A percentile compares a stretch with the other conserved stretches of the same genome.
Conservation (phyloP, 1,140 invertebrate genomes). For the Armadillidium nasatum region DNA sequence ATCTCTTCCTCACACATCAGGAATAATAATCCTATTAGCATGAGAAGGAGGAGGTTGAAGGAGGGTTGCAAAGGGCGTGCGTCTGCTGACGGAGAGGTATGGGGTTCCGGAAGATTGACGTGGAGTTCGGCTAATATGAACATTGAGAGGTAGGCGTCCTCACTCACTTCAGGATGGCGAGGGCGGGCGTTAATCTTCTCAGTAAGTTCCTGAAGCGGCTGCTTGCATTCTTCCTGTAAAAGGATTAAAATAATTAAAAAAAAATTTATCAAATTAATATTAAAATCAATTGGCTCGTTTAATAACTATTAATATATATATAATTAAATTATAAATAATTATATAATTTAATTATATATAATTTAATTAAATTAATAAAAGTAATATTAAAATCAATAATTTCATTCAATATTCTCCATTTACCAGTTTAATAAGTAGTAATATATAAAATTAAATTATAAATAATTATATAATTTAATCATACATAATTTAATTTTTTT, state of each 20-base stretch:
- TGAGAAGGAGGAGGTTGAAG: background rate
- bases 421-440: too few species aligned
- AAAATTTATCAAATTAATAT: slow-evolving; percentile 12
- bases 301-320: too few species aligned
- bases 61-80: background rate
- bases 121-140: slow-evolving; percentile 88
- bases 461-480: too few species aligned
- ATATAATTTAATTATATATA: too few species aligned
- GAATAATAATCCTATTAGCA: background rate
- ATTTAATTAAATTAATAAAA: too few species aligned
- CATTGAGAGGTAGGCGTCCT: slow-evolving; percentile 80
- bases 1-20: background rate
- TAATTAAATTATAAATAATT: too few species aligned
- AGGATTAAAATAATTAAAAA: background rate
- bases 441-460: too few species aligned
- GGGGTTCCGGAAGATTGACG: slow-evolving; percentile 55
- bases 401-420: too few species aligned
- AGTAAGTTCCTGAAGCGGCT: slow-evolving; percentile 70
- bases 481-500: too few species aligned
- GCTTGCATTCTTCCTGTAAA: slow-evolving; percentile 74
- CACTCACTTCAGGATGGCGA: slow-evolving; percentile 68
- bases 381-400: too few species aligned
- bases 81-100: slow-evolving; percentile 24
- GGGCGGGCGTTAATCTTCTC: slow-evolving; percentile 71
- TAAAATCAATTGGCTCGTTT: too few species aligned